Evolutionary conservation across 1,140 invertebrate genomes (phyloP).

Genomic region (Cecropterus lyciades): DNA sequence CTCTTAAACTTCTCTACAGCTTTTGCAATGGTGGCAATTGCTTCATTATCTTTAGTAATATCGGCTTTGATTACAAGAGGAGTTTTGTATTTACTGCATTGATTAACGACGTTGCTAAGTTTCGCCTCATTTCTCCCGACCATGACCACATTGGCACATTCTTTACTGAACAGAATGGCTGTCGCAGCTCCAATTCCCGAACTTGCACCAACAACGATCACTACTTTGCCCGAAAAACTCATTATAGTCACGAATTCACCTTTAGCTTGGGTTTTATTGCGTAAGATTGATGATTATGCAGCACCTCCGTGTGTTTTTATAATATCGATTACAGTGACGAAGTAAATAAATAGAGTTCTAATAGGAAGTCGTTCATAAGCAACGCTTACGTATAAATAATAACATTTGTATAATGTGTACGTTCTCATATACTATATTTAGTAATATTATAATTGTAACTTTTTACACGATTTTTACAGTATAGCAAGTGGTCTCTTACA

Average conservation of each 20-base stretch:
- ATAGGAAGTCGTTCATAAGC: too few relatives aligned
- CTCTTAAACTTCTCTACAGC: constrained; percentile 85
- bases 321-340: too few relatives aligned
- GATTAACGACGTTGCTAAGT: constrained; percentile 84
- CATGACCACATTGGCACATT: constrained; percentile 87
- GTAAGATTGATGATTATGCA: too few relatives aligned
- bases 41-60: constrained; percentile 87
- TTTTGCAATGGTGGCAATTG: constrained; percentile 85
- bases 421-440: too few relatives aligned
- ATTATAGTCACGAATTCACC: not conserved
- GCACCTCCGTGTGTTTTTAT: too few relatives aligned
- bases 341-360: too few relatives aligned
- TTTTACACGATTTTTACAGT: too few relatives aligned
- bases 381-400: too few relatives aligned
- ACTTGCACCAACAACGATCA: constrained; percentile 69
- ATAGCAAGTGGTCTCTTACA: too few relatives aligned
- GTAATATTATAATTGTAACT: too few relatives aligned
- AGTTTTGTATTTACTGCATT: constrained; percentile 62
- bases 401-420: too few relatives aligned
- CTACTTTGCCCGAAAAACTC: constrained; percentile 46
- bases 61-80: constrained; percentile 81
- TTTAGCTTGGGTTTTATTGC: too few relatives aligned
- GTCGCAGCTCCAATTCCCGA: constrained; percentile 92
- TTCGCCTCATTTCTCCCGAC: constrained; percentile 89
- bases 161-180: constrained; percentile 87